Base-by-base conservation (phyloP, 2,113 vertebrate genomes). In the Hydropotes inermis region DNA sequence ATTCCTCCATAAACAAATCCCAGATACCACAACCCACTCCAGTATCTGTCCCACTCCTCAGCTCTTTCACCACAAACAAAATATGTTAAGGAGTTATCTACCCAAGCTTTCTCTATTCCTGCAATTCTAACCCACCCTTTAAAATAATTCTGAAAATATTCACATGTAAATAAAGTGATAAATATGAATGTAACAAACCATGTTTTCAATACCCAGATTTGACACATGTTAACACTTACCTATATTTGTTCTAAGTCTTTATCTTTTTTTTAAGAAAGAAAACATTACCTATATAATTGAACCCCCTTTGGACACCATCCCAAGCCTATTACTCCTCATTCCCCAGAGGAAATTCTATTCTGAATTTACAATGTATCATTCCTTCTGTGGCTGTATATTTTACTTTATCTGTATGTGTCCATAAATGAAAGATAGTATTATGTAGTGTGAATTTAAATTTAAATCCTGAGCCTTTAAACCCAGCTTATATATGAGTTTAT, bases 201-300 rank as follows among this genome's bases (percentile, higher is more conserved):
- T 92, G 57, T 84, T 92, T 93, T 91, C 58, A 82, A 82, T 83
- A 78, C 3, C 25, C 28, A 55, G 33, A 89, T 70, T 78, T 91
- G 88, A 83, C 95, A 97, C 94, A 94, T 97, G 86, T 93, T 96
- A 96, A 86, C 76, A 91, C 64, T 97, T 97, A 96, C 36, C 50
- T 87, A 1, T 54, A 94, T 76, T 97, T 91, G 74, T 76, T 96
- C 15, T 88, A 89, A 52, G 94, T 88, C 43, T 19, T 67, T 47
- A 43, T 79, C 45, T 89, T 86, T 93, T 89, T 82, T 28, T 89
- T 83, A 92, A 95, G 85, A 88, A 97, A 74, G 94, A 89, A 97
- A 96, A 74, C 33, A 93, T 89, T 58, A 87, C 94, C 92, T 61
- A 52, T 55, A 93, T 78, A 85, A 86, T 54, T 70, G 89, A 93